Conservation (phyloP, 2,888 invertebrate genomes). For the Callyntrura sp. region DNA sequence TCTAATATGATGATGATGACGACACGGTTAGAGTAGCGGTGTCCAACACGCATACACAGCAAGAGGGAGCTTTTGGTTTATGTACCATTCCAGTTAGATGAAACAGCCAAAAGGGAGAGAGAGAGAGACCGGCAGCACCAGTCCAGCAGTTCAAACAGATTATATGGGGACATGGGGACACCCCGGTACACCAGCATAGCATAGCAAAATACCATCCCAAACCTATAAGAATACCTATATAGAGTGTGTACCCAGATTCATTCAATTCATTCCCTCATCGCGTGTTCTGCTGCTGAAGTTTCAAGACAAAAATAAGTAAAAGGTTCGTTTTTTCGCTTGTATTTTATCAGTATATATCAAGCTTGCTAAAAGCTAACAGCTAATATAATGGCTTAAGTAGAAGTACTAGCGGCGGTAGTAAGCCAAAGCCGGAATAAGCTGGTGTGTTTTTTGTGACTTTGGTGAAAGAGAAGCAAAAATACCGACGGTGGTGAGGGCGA, state of each 20-base stretch:
- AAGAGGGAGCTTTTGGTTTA: slow-evolving; percentile 28
- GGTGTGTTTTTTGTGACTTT: slow-evolving; percentile 35
- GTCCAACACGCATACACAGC: slow-evolving; percentile 25
- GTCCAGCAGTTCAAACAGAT: slow-evolving; percentile 52
- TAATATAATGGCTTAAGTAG: slow-evolving; percentile 46
- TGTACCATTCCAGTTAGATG: slow-evolving; percentile 38
- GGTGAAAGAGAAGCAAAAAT: slow-evolving; percentile 61
- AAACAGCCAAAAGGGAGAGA: not conserved
- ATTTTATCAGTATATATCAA: not conserved
- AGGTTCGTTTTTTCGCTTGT: not conserved
- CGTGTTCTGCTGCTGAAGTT: slow-evolving; percentile 6
- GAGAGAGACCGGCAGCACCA: not conserved
- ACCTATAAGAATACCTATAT: slow-evolving; percentile 3
- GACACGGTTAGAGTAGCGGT: not conserved
- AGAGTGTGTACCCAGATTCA: slow-evolving; percentile 33
- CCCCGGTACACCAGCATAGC: not conserved
- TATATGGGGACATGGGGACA: slow-evolving; percentile 44
- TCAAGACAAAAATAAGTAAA: slow-evolving; percentile 56
- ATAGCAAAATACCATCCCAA: not conserved
- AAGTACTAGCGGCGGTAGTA: not conserved
- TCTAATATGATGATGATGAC: slow-evolving; percentile 76
- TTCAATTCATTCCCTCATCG: slow-evolving; percentile 63
- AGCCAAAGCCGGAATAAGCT: slow-evolving; percentile 38
- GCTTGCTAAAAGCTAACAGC: slow-evolving; percentile 40
- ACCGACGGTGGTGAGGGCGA: not conserved